Percentiles rank a stretch among this genome's conserved stretches.
Conservation (phyloP, 2,797 vertebrate genomes). For the Myoxocephalus aenaeus region DNA sequence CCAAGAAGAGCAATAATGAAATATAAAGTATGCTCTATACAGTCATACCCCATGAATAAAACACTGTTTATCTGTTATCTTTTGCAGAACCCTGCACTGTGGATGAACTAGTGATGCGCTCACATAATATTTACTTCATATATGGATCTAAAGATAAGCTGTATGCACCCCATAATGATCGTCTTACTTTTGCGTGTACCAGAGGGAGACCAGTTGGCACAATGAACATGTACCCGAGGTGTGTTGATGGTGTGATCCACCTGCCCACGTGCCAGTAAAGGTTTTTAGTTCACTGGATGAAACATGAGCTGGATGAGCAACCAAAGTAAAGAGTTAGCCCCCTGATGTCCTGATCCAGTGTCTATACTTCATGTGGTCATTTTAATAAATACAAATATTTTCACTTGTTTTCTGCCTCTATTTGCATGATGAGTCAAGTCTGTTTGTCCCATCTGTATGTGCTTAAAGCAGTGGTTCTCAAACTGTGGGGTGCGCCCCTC, state of each 20-base stretch:
- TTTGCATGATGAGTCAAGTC: neutral
- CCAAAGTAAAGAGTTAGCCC: neutral
- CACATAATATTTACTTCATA: too few species aligned
- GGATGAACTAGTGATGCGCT: too few species aligned
- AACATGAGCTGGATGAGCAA: neutral
- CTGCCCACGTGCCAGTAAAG: slow-evolving; percentile 48
- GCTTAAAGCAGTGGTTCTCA: too few species aligned
- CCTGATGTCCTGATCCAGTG: neutral
- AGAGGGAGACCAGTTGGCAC: fast-evolving
- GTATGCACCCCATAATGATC: neutral
- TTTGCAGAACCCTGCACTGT: too few species aligned
- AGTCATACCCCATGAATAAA: too few species aligned
- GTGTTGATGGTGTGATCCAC: slow-evolving; percentile 29
- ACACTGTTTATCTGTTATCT: too few species aligned
- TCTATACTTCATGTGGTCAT: neutral
- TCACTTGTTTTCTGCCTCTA: neutral
- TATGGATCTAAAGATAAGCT: fast-evolving
- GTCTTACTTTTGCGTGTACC: neutral
- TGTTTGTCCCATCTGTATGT: neutral
- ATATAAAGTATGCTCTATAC: too few species aligned
- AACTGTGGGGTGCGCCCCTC: too few species aligned
- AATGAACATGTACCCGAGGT: fast-evolving
- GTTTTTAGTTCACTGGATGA: neutral
- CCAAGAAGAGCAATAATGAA: too few species aligned
- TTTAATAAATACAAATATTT: slow-evolving; percentile 3